Conservation (phyloP, 1,140 invertebrate genomes). For the Antheraea mylitta region DNA sequence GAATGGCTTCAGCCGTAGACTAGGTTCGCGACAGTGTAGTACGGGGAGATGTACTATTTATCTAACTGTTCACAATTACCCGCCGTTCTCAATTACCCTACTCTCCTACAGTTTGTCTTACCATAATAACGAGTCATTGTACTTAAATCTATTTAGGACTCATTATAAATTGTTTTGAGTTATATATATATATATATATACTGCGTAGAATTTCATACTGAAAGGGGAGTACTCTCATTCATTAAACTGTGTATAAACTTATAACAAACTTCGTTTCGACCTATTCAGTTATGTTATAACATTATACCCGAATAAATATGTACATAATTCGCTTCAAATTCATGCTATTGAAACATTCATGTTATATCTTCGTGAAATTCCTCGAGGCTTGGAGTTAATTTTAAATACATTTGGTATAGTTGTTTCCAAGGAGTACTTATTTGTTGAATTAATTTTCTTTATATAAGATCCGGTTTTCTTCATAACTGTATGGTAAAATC, state of each 20-base stretch:
- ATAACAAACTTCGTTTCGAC: background rate
- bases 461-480: background rate
- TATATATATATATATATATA: background rate
- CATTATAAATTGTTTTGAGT: background rate
- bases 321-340: background rate
- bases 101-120: no score
- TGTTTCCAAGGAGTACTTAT: background rate
- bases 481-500: background rate
- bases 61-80: no score
- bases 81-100: no score
- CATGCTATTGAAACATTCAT: constrained; percentile 3
- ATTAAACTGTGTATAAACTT: background rate
- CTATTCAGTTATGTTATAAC: background rate
- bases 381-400: background rate
- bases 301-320: background rate
- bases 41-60: no score
- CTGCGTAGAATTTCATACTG: background rate
- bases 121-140: no score
- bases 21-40: no score
- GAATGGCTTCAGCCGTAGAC: no score
- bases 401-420: background rate
- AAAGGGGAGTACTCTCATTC: background rate
- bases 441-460: background rate
- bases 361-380: background rate
- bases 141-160: no score